Conservation (phyloP, 2,113 vertebrate genomes). For the Benitochromis conjunctus region DNA sequence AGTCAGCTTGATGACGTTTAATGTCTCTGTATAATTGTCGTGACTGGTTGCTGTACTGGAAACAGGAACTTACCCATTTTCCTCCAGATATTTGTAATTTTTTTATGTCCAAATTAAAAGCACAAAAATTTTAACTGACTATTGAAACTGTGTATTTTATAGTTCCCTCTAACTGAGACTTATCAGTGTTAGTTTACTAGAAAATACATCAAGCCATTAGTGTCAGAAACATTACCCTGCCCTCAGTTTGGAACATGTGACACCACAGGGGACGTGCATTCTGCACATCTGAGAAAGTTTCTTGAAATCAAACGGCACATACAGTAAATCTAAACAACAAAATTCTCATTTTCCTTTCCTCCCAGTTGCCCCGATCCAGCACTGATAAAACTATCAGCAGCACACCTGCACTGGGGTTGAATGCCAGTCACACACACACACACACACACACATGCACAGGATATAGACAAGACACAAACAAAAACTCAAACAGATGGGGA, state of each 20-base stretch:
- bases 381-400: slow-evolving; percentile 67
- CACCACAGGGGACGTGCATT: background rate
- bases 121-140: background rate
- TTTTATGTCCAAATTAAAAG: background rate
- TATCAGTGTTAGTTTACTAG: background rate
- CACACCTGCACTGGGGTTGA: slow-evolving; percentile 56
- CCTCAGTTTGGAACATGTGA: background rate
- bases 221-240: background rate
- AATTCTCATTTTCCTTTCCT: background rate
- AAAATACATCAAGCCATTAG: background rate
- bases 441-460: background rate
- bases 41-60: background rate
- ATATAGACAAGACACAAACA: background rate
- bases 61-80: background rate
- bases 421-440: background rate
- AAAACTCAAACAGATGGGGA: background rate
- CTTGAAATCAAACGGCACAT: background rate
- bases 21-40: background rate
- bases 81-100: background rate
- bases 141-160: background rate
- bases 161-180: background rate
- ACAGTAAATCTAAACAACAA: background rate
- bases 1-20: background rate
- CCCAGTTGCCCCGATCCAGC: slow-evolving; percentile 26
- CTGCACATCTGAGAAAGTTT: background rate